Conservation (phyloP, 1,140 invertebrate species). For the Drosophila simulans region DNA sequence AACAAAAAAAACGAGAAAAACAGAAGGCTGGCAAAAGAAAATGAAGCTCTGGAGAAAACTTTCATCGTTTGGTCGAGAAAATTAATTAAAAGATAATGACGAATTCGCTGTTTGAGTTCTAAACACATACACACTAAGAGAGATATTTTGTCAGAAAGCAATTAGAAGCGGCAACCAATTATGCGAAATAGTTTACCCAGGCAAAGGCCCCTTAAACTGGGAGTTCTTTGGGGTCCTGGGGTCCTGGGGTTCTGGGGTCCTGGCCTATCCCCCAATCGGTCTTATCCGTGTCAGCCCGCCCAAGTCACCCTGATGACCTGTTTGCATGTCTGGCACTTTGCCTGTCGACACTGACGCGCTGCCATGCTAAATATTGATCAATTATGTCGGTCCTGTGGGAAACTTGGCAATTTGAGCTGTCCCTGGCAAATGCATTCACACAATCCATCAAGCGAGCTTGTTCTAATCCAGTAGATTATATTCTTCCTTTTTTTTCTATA, state of each 20-base stretch:
- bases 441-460: conserved; percentile 29
- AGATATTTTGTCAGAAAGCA: conserved; percentile 52
- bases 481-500: conserved; percentile 13
- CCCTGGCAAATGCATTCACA: conserved; percentile 36
- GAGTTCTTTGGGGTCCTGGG: not conserved
- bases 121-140: conserved; percentile 14
- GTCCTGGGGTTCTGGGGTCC: not conserved
- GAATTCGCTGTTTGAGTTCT: conserved; percentile 54
- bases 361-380: conserved; percentile 73
- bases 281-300: conserved; percentile 25
- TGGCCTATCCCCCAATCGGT: conserved; percentile 25
- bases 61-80: conserved; percentile 59
- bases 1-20: conserved; percentile 12
- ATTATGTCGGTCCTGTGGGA: conserved; percentile 49
- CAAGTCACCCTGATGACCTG: conserved; percentile 51
- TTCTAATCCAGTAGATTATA: conserved; percentile 46
- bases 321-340: conserved; percentile 73
- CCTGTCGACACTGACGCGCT: conserved; percentile 59
- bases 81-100: conserved; percentile 83
- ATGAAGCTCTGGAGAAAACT: conserved; percentile 47
- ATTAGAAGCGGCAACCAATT: conserved; percentile 53
- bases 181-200: conserved; percentile 33
- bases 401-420: conserved; percentile 45
- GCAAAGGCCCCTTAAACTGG: conserved; percentile 3
- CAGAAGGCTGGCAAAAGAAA: conserved; percentile 24